Base-by-base conservation (phyloP, 1,140 invertebrate species). In the Diuraphis noxia region DNA sequence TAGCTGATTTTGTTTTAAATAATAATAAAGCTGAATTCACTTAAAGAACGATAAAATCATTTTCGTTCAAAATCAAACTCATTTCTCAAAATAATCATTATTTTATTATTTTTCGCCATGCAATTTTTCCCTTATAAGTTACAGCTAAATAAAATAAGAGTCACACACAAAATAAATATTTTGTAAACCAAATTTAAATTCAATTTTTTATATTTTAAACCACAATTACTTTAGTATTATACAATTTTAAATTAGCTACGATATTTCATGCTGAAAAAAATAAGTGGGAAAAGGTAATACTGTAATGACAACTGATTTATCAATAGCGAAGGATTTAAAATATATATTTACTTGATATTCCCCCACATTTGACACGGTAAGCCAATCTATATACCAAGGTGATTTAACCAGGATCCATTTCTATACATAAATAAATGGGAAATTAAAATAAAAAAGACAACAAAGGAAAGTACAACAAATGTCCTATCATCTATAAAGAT, bases 251-350 rank as follows among this genome's bases (percentile, higher is more conserved):
- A 79, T 38, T 79, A 79, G 7, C 77, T 23, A 36, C 19, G 34
- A 79, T 79, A 38, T 79, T 79, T 23, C 38, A 79, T 38, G 77
- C 34, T 36, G 34, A 19, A 36, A 79, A 72, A 63, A 79, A 36
- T 36, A 38, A 38, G 36, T 34, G 36, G 36, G 36, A 79, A 79
- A 79, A 79, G n/a, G 21, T 79, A 79, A 79, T 79, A 25, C 79
- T 40, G 38, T 38, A 81, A 81, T 81, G 79, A 81, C 79, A 81
- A 81, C 72, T 9, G 79, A 81, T 38, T 81, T 81, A 81, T 81
- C 8, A 30, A 38, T 2, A 23, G 23, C 79, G 23, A 81, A 81
- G 79, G 79, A 81, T 81, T 81, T 81, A 38, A 81, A 81, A 38
- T 81, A 38, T 38, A 38, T 81, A 81, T 40, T 81, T 81, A 81